Evolutionary conservation across 2,113 vertebrate genomes (phyloP), one percentile per base, ranked within the genome.

Genomic region (Rallus limicola): DNA sequence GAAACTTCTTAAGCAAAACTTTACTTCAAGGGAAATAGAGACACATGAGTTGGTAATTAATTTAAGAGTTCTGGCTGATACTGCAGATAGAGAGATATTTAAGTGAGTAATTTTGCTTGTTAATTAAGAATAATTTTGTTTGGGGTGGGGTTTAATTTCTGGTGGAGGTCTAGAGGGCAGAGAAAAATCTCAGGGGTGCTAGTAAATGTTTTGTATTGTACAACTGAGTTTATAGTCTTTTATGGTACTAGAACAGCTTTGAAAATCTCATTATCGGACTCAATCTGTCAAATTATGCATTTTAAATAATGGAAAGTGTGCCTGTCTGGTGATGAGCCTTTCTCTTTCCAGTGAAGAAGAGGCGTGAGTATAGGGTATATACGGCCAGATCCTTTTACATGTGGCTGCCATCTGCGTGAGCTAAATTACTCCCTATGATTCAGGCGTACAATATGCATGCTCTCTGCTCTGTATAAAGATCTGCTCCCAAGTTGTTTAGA

Each of bases 321-420:
- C 58, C 42, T 33, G 14, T 75, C 33, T 23, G 21, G 25, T 63
- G 63, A 34, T 81, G 23, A 76, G 13, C 23, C 23, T 59, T 76
- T 50, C 9, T 48, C n/a, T 78, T 44, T 86, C 50, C 36, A 42
- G 0, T n/a, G 23, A 64, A 40, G 53, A 72, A 6, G 52, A 59
- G 75, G 40, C 0, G 0, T 76, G 69, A 84, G 13, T 11, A 7
- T 46, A 94, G 86, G 62, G 53, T 82, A 72, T 93, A 60, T 89
- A 91, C 3, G 2, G 92, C 62, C 80, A 58, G 56, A 62, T 82
- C 83, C 62, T 79, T 48, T 36, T 63, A 50, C 96, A 96, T 93
- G 88, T 96, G 96, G 91, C 91, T 96, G 81, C 91, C 95, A 96
- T 96, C 96, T 95, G 95, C 0, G 0, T 87, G 88, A 95, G 80